These are phyloP conservation scores for Stigmatopora argus DNA, from an alignment of 2,113 vertebrate species.

Conservation along the genomic window DNA sequence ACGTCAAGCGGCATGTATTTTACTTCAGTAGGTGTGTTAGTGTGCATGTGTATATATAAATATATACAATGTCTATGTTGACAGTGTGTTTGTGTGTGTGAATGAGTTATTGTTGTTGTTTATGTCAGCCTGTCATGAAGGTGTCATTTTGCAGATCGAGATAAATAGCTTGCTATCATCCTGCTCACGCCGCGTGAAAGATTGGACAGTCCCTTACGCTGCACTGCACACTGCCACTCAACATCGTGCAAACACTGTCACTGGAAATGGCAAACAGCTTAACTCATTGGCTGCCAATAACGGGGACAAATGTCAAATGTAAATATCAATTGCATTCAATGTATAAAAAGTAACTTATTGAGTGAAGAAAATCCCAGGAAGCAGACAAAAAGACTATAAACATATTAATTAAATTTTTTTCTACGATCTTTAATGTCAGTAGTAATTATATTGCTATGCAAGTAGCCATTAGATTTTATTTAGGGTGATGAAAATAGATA, in stretches of 20 bases:
- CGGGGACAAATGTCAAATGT: too few species aligned
- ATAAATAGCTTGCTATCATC: conserved; percentile 42
- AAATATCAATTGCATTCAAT: too few species aligned
- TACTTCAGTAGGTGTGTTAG: conserved; percentile 33
- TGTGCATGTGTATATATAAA: conserved; percentile 1
- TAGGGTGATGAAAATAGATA: neutral
- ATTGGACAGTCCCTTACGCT: conserved; percentile 40
- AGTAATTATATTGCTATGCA: neutral
- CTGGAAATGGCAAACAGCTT: conserved; percentile 10
- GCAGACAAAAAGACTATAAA: too few species aligned
- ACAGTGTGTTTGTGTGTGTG: conserved; percentile 10
- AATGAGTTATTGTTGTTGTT: conserved; percentile 45
- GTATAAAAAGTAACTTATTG: too few species aligned
- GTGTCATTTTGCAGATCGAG: conserved; percentile 46
- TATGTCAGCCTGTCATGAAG: conserved; percentile 44
- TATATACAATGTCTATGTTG: neutral
- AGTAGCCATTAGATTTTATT: neutral
- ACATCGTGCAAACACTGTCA: neutral
- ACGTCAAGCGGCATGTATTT: conserved; percentile 42
- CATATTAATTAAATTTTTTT: too few species aligned
- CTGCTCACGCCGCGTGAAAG: conserved; percentile 41
- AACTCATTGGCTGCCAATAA: neutral
- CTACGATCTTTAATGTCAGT: neutral
- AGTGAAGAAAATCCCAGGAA: too few species aligned
- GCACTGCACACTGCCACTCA: conserved; percentile 15